Evolutionary conservation across 2,797 vertebrate genomes (phyloP).

Genomic region (Poecile montanus): DNA sequence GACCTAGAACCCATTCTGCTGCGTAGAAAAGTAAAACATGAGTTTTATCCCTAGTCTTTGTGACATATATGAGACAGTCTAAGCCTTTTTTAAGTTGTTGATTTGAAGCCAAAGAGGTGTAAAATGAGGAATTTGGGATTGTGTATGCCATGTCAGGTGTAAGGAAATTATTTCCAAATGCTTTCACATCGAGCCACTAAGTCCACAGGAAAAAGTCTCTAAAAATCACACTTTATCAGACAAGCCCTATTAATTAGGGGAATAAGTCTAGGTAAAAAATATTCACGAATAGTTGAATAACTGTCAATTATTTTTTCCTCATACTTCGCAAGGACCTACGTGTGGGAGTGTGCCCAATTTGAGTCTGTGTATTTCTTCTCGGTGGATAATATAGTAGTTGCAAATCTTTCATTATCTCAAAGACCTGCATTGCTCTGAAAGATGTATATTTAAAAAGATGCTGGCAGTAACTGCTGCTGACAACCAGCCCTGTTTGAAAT

Average conservation of each 20-base stretch:
- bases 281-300: constrained; percentile 11
- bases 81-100: background rate
- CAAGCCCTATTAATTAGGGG: constrained; percentile 25
- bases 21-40: background rate
- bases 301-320: constrained; percentile 52
- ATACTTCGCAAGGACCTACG: background rate
- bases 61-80: background rate
- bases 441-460: constrained; percentile 68
- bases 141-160: background rate
- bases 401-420: constrained; percentile 66
- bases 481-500: constrained; percentile 60
- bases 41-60: background rate
- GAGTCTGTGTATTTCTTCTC: constrained; percentile 5
- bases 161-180: background rate
- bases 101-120: background rate
- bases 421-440: constrained; percentile 55
- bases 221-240: constrained; percentile 6
- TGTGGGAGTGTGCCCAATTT: background rate
- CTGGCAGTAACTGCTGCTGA: constrained; percentile 52
- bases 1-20: background rate
- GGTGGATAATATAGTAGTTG: constrained; percentile 38
- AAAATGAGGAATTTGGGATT: background rate
- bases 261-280: background rate
- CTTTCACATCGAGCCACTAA: background rate
- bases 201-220: background rate